A percentile compares a stretch with the other conserved stretches of the same genome.
Conservation (phyloP, 2,797 vertebrate genomes). For the Eptatretus atami region DNA sequence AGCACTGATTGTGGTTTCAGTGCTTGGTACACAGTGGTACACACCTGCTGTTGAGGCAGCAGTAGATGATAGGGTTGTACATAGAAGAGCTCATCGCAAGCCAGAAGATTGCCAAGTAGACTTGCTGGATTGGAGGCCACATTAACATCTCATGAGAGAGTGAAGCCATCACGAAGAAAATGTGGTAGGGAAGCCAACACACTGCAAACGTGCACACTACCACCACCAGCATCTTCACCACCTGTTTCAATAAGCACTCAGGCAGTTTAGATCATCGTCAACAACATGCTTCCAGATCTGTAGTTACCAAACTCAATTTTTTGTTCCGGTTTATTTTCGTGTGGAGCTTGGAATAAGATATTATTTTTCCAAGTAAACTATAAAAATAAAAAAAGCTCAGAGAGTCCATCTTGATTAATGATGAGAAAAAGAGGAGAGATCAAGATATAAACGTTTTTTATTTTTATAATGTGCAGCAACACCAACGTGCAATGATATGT, state of each 20-base stretch:
- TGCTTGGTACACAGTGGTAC: not conserved
- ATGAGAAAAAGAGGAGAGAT: no score
- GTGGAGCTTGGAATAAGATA: no score
- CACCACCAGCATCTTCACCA: constrained; percentile 98
- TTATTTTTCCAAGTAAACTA: no score
- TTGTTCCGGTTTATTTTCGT: no score
- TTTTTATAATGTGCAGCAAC: no score
- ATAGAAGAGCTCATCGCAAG: constrained; percentile 94
- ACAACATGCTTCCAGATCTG: no score
- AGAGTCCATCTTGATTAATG: no score
- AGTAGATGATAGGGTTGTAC: constrained; percentile 98
- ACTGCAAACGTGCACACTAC: constrained; percentile 73
- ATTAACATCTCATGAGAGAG: constrained; percentile 30
- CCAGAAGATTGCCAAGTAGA: constrained; percentile 72
- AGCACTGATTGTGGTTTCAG: not conserved
- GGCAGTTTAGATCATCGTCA: no score
- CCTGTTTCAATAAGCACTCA: constrained; percentile 16
- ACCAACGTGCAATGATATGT: no score
- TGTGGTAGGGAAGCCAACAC: constrained; percentile 81
- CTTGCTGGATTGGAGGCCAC: constrained; percentile 80
- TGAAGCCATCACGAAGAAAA: constrained; percentile 59
- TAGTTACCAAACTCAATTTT: no score
- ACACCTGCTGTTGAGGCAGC: constrained; percentile 91
- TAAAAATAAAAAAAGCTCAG: no score
- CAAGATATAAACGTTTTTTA: no score